phyloP scores from a whole-genome alignment of 2,113 vertebrate species.

The Vombatus ursinus region DNA sequence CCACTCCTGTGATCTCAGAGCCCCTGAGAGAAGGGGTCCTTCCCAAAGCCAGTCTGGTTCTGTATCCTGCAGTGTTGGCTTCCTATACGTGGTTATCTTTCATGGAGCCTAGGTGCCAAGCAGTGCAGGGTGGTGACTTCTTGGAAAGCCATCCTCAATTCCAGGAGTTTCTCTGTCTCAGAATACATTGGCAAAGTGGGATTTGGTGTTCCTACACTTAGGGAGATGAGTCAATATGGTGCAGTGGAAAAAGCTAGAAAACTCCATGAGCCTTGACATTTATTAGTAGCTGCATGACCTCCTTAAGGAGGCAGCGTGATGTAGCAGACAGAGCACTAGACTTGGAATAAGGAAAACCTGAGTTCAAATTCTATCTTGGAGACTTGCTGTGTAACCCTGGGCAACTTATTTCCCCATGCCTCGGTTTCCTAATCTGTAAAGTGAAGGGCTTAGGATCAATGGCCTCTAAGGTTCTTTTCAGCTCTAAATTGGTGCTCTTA shows the following conservation, averaged over 20 bases:
- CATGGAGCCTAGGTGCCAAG: not conserved
- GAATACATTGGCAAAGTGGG: not conserved
- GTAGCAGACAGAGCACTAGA: not conserved
- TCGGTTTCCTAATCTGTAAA: not conserved
- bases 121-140: not conserved
- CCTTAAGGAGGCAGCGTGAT: not conserved
- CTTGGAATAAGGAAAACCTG: not conserved
- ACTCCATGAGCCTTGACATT: not conserved
- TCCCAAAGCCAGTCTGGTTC: accelerated
- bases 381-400: not conserved
- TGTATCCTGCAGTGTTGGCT: not conserved
- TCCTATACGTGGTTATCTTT: not conserved
- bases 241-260: not conserved
- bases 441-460: not conserved
- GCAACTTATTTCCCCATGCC: not conserved
- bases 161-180: not conserved
- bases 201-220: not conserved
- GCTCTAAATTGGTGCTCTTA: not conserved
- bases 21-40: not conserved
- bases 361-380: not conserved
- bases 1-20: not conserved
- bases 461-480: not conserved
- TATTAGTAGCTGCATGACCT: not conserved
- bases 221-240: not conserved
- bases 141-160: not conserved